These are phyloP conservation scores for Polypterus bichir DNA, from an alignment of 2,113 vertebrate genomes.

Conservation along the genomic window DNA sequence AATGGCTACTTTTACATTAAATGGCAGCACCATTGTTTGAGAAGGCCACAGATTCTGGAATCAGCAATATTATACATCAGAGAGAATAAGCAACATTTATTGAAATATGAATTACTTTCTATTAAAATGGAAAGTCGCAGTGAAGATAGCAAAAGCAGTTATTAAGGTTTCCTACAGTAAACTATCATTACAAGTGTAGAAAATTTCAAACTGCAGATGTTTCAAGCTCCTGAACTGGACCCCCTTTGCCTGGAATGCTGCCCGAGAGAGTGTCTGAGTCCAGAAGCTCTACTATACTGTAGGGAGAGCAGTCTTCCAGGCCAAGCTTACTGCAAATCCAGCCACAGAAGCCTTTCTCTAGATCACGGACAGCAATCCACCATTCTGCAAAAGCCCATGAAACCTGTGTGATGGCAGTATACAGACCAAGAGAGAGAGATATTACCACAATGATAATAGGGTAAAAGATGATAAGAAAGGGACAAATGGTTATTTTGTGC, in stretches of 20 bases:
- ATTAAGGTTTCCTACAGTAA: too few species aligned
- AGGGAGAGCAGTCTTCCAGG: slow-evolving; percentile 90
- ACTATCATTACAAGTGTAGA: neutral
- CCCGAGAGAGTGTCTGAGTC: slow-evolving; percentile 83
- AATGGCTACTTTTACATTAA: too few species aligned
- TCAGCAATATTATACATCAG: too few species aligned
- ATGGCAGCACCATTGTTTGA: too few species aligned
- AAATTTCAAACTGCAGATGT: slow-evolving; percentile 65
- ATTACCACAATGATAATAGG: slow-evolving; percentile 86
- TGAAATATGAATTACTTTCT: too few species aligned
- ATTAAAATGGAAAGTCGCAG: too few species aligned
- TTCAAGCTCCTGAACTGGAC: slow-evolving; percentile 62
- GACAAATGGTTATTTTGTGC: slow-evolving; percentile 93
- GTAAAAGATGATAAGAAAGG: slow-evolving; percentile 89
- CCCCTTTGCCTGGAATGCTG: slow-evolving; percentile 70
- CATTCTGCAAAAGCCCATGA: slow-evolving; percentile 87
- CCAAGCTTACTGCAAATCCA: slow-evolving; percentile 93
- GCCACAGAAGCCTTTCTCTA: slow-evolving; percentile 96
- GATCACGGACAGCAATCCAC: slow-evolving; percentile 81
- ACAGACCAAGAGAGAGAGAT: slow-evolving; percentile 75
- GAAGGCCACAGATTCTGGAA: too few species aligned
- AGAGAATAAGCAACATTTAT: too few species aligned
- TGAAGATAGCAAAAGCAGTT: too few species aligned
- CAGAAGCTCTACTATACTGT: slow-evolving; percentile 88
- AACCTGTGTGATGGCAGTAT: slow-evolving; percentile 79